A percentile compares a stretch with the other conserved stretches of the same genome.
These are phyloP conservation scores for Semibalanus balanoides DNA, from an alignment of 1,140 invertebrate species.

Conservation along the genomic window DNA sequence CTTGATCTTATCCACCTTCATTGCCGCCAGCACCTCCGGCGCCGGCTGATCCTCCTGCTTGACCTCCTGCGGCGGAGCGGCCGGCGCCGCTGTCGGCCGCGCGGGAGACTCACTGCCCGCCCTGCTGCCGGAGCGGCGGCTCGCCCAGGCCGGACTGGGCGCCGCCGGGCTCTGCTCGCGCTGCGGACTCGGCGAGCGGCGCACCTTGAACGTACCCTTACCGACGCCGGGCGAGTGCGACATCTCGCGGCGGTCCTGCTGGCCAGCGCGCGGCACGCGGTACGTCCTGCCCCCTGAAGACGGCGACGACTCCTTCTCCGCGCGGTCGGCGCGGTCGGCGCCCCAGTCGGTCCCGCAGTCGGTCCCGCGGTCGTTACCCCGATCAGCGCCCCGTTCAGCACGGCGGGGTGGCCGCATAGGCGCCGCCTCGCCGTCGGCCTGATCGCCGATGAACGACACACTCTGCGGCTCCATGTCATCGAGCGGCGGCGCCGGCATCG, in stretches of 20 bases:
- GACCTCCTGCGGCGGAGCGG: slow-evolving; percentile 10
- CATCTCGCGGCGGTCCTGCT: background rate
- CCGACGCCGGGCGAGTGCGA: slow-evolving; percentile 10
- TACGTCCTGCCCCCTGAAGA: slow-evolving; percentile 74
- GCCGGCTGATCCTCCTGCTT: slow-evolving; percentile 14
- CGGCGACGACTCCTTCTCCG: slow-evolving; percentile 54
- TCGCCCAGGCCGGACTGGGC: background rate
- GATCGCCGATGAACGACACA: slow-evolving; percentile 74
- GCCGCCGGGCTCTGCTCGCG: no score
- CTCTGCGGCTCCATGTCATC: slow-evolving; percentile 82
- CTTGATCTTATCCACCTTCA: slow-evolving; percentile 9
- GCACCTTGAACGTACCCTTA: background rate
- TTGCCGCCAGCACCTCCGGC: slow-evolving; percentile 19
- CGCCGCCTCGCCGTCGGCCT: slow-evolving; percentile 20
- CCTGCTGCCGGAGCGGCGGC: no score
- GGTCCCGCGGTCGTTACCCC: slow-evolving; percentile 3
- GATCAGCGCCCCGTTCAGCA: slow-evolving; percentile 14
- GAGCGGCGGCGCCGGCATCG: slow-evolving; percentile 45
- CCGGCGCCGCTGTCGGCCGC: slow-evolving; percentile 9
- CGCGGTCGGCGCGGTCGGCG: no score
- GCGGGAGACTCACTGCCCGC: background rate
- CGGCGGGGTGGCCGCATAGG: slow-evolving; percentile 36
- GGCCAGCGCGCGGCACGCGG: slow-evolving; percentile 28
- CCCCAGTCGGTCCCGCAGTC: no score
- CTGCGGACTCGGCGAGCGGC: background rate